Evolutionary conservation across 1,140 invertebrate genomes (phyloP).

Genomic region (Pararge aegeria): DNA sequence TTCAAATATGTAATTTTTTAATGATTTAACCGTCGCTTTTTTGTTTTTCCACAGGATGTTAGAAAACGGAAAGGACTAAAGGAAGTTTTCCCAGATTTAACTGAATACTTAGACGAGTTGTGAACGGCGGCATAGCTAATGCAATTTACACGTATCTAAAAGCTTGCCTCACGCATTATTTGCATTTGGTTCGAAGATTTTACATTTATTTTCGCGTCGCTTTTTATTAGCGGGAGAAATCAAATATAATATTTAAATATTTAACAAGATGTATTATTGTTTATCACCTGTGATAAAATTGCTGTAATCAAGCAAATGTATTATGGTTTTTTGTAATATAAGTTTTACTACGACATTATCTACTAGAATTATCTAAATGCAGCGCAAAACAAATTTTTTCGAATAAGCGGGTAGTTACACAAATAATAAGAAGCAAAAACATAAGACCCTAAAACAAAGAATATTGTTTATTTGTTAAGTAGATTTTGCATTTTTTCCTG

Average conservation of each 20-base stretch:
- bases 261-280: constrained; percentile 47
- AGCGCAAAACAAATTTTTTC: too few species aligned
- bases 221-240: constrained; percentile 36
- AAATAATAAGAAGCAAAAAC: too few species aligned
- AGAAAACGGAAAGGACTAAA: constrained; percentile 99
- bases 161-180: constrained; percentile 57
- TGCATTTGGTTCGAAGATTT: constrained; percentile 40
- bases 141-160: constrained; percentile 66
- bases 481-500: too few species aligned
- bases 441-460: too few species aligned
- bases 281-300: constrained; percentile 48
- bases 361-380: too few species aligned
- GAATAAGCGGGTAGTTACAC: too few species aligned
- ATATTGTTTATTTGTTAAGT: too few species aligned
- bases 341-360: too few species aligned
- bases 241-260: constrained; percentile 39
- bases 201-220: constrained; percentile 36
- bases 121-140: constrained; percentile 84
- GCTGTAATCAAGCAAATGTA: constrained; percentile 34
- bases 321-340: too few species aligned
- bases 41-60: constrained; percentile 87
- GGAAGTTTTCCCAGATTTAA: constrained; percentile 96
- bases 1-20: too few species aligned
- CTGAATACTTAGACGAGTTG: constrained; percentile 96
- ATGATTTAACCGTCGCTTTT: not conserved